phyloP scores from a whole-genome alignment of 2,797 vertebrate species.

The Anguilla anguilla region DNA sequence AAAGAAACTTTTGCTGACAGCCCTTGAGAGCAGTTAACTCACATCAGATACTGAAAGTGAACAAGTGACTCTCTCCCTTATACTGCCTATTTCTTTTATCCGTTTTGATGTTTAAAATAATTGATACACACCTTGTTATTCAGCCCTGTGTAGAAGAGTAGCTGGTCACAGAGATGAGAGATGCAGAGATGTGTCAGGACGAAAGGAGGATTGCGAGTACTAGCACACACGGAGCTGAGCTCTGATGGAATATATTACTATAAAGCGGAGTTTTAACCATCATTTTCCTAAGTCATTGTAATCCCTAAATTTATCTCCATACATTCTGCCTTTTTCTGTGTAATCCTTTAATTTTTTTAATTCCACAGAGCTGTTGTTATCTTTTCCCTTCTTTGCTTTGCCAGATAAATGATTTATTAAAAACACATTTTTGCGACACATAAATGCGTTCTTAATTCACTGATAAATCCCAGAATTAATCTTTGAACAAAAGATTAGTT shows the following conservation, averaged over 20 bases:
- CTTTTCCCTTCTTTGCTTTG: conserved; percentile 61
- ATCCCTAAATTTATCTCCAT: conserved; percentile 79
- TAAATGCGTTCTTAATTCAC: conserved; percentile 75
- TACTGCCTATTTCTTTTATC: background rate
- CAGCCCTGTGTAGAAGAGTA: background rate
- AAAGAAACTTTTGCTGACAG: conserved; percentile 10
- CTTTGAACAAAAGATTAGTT: conserved; percentile 76
- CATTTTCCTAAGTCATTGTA: conserved; percentile 79
- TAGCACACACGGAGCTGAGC: conserved; percentile 45
- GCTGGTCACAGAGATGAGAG: conserved; percentile 19
- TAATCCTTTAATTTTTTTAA: conserved; percentile 80
- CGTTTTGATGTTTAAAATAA: background rate
- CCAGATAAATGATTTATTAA: conserved; percentile 72
- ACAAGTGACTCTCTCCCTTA: background rate
- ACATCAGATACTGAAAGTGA: background rate
- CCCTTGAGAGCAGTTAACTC: conserved; percentile 53
- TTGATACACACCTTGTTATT: background rate
- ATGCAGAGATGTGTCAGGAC: conserved; percentile 58
- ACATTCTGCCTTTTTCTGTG: conserved; percentile 74
- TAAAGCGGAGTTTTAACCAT: conserved; percentile 76
- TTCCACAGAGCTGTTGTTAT: conserved; percentile 78
- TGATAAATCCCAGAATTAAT: conserved; percentile 66
- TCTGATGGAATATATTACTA: conserved; percentile 77
- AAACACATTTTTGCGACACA: conserved; percentile 68
- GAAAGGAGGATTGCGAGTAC: conserved; percentile 53